Percentiles rank a stretch among this genome's conserved stretches.
Evolutionary conservation across 2,113 vertebrate genomes (phyloP).

Genomic region (Patagioenas fasciata): DNA sequence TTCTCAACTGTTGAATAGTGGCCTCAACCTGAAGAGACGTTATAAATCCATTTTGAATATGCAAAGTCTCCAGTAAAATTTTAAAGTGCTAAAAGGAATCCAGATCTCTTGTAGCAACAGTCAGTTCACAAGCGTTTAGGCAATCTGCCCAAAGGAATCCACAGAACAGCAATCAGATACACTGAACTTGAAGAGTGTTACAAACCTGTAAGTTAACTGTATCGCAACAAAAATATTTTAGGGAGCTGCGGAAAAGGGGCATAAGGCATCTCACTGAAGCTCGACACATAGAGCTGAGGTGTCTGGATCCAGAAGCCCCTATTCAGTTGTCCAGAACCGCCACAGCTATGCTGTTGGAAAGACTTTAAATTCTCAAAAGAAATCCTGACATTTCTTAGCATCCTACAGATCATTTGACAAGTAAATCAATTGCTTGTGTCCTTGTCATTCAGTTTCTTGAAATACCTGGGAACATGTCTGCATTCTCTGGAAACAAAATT

Average conservation of each 20-base stretch:
- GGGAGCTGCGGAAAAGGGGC: background rate
- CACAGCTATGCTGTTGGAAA: background rate
- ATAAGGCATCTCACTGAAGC: background rate
- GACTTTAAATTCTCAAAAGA: background rate
- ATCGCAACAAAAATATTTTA: background rate
- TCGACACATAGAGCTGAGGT: background rate
- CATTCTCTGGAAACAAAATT: background rate
- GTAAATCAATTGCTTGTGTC: background rate
- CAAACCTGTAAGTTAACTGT: background rate
- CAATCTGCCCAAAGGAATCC: background rate
- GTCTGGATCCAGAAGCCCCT: background rate
- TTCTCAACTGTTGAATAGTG: background rate
- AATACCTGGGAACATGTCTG: background rate
- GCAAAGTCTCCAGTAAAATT: background rate
- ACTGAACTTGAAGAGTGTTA: background rate
- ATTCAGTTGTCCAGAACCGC: background rate
- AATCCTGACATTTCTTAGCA: background rate
- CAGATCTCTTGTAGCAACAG: background rate
- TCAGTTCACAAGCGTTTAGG: background rate
- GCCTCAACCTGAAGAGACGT: background rate
- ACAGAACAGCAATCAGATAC: fast-evolving
- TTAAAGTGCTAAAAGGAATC: background rate
- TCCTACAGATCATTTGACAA: background rate
- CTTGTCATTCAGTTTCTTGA: background rate
- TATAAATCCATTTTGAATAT: background rate